A percentile compares a stretch with the other conserved stretches of the same genome.
phyloP scores from a whole-genome alignment of 2,797 vertebrate species.

The Parotocinclus haroldoi region DNA sequence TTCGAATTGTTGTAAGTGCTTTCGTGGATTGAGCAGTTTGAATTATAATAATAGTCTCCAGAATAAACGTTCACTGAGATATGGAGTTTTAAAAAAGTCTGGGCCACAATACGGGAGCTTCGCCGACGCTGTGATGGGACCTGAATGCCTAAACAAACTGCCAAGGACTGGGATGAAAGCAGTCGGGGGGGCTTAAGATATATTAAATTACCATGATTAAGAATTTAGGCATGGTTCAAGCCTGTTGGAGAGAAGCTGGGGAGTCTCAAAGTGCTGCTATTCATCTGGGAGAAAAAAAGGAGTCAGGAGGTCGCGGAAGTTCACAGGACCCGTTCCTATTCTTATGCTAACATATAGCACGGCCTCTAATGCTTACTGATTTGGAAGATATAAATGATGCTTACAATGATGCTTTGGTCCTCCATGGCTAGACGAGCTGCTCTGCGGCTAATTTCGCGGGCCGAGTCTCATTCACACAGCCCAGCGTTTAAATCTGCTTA shows the following conservation, averaged over 20 bases:
- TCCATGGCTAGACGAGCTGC: slow-evolving; percentile 67
- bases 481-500: not conserved
- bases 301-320: slow-evolving; percentile 93
- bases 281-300: slow-evolving; percentile 82
- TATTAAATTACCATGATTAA: slow-evolving; percentile 99
- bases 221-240: slow-evolving; percentile 89
- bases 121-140: slow-evolving; percentile 82
- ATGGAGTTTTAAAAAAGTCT: not conserved
- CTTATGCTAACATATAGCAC: slow-evolving; percentile 91
- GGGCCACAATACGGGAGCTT: slow-evolving; percentile 68
- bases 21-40: too few relatives aligned
- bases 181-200: slow-evolving; percentile 87
- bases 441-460: slow-evolving; percentile 76
- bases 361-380: slow-evolving; percentile 84
- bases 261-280: slow-evolving; percentile 83
- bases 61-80: not conserved
- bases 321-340: slow-evolving; percentile 92
- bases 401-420: slow-evolving; percentile 71
- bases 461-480: slow-evolving; percentile 8
- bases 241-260: slow-evolving; percentile 86
- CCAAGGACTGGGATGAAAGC: slow-evolving; percentile 84
- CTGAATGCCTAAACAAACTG: slow-evolving; percentile 93
- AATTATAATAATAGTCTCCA: not conserved
- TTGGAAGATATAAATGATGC: slow-evolving; percentile 97
- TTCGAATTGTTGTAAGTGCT: too few relatives aligned